phyloP scores from a whole-genome alignment of 2,797 vertebrate genomes.

The Anableps anableps region DNA sequence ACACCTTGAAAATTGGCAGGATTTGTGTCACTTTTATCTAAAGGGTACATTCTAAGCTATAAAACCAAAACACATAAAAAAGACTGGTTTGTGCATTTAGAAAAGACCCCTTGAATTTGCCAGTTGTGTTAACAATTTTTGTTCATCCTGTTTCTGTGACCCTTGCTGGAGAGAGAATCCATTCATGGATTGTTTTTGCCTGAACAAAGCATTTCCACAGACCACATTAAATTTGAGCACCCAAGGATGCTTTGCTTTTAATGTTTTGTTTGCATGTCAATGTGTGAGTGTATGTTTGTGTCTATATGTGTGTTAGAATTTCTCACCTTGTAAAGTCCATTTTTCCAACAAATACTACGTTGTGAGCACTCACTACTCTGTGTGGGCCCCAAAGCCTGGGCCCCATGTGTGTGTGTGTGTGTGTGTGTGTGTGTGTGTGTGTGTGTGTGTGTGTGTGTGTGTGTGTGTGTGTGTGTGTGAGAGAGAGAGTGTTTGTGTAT shows the following conservation, averaged over 20 bases:
- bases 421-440: no score
- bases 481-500: background rate
- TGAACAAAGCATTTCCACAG: conserved; percentile 29
- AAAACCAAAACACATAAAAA: conserved; percentile 20
- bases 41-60: background rate
- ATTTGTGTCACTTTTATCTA: conserved; percentile 17
- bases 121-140: background rate
- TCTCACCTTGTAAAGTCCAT: no score
- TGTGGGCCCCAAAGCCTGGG: no score
- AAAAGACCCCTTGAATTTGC: conserved; percentile 10
- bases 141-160: conserved; percentile 29
- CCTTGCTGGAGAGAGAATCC: conserved; percentile 33
- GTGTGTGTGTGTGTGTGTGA: background rate
- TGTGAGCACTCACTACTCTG: no score
- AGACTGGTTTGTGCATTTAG: background rate
- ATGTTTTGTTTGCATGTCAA: conserved; percentile 47
- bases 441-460: no score
- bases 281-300: background rate
- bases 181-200: conserved; percentile 32
- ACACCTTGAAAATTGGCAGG: conserved; percentile 24
- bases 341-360: no score
- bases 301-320: no score
- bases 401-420: no score
- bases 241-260: conserved; percentile 63
- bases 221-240: conserved; percentile 58